These are phyloP conservation scores for Lethrus apterus DNA, from an alignment of 1,140 invertebrate species.

Conservation along the genomic window DNA sequence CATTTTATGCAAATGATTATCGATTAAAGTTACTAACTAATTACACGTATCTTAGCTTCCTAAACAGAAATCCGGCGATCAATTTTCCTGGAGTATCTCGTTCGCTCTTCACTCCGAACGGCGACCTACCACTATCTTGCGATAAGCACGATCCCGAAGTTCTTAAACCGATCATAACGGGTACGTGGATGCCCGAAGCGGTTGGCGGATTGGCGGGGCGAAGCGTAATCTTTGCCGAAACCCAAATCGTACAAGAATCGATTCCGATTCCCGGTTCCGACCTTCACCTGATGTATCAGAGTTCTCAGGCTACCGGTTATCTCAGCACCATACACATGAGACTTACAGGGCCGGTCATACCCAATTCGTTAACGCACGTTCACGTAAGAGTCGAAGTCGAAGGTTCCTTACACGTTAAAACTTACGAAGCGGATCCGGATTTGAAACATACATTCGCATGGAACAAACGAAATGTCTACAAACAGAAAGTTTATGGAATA, in stretches of 20 bases:
- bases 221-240: constrained; percentile 79
- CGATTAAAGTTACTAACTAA: too few species aligned
- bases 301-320: constrained; percentile 85
- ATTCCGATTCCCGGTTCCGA: constrained; percentile 87
- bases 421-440: constrained; percentile 92
- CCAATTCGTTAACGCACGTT: constrained; percentile 73
- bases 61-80: constrained; percentile 42
- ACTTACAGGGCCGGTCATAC: constrained; percentile 73
- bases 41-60: too few species aligned
- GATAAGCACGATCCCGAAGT: constrained; percentile 78
- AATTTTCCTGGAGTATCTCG: constrained; percentile 56
- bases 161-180: constrained; percentile 72
- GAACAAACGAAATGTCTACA: constrained; percentile 96
- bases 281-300: constrained; percentile 87
- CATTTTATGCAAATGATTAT: too few species aligned
- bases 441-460: constrained; percentile 92
- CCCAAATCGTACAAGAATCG: constrained; percentile 91
- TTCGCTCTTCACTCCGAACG: constrained; percentile 46
- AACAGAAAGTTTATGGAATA: constrained; percentile 89
- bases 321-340: constrained; percentile 86
- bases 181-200: constrained; percentile 77
- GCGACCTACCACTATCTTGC: constrained; percentile 56
- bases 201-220: constrained; percentile 74
- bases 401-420: constrained; percentile 82
- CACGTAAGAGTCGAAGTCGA: constrained; percentile 87